phyloP scores from a whole-genome alignment of 2,888 invertebrate species.

The Mystacides longicornis region DNA sequence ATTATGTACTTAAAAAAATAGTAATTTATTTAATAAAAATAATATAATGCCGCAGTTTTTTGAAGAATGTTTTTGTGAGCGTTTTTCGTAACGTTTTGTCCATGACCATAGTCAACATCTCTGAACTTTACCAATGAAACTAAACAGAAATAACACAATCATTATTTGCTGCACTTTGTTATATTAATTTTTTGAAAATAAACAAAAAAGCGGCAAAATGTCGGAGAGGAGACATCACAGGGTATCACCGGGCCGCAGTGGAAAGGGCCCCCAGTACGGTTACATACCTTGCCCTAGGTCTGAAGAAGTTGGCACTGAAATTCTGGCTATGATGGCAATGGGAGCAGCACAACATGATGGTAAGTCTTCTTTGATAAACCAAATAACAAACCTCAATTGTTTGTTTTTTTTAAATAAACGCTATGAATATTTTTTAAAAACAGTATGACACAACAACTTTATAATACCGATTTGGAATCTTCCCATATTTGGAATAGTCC shows the following conservation, averaged over 20 bases:
- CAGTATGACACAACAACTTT: too few relatives aligned
- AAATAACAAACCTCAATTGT: too few relatives aligned
- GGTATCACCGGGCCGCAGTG: constrained; percentile 21
- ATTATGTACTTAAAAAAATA: too few relatives aligned
- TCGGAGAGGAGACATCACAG: constrained; percentile 20
- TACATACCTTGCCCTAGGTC: constrained; percentile 47
- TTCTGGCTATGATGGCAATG: constrained; percentile 14
- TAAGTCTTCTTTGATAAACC: constrained; percentile 19
- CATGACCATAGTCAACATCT: constrained; percentile 6
- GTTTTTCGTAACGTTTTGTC: too few relatives aligned
- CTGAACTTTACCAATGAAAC: too few relatives aligned
- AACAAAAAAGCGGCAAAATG: constrained; percentile 10
- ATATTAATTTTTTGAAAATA: background rate
- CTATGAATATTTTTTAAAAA: too few relatives aligned
- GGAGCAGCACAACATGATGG: constrained; percentile 12
- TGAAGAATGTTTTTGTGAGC: background rate
- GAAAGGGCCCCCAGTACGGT: constrained; percentile 37
- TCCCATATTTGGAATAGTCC: too few relatives aligned
- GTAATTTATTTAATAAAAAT: background rate
- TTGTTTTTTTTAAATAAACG: too few relatives aligned
- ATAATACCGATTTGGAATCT: too few relatives aligned
- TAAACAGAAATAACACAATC: background rate
- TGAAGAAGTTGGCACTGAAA: constrained; percentile 46
- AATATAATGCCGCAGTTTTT: background rate
- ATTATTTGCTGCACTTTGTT: background rate